Evolutionary conservation across 1,140 invertebrate genomes (phyloP), one percentile per base, ranked within the genome.

Genomic region (Medauroidea extradentata): DNA sequence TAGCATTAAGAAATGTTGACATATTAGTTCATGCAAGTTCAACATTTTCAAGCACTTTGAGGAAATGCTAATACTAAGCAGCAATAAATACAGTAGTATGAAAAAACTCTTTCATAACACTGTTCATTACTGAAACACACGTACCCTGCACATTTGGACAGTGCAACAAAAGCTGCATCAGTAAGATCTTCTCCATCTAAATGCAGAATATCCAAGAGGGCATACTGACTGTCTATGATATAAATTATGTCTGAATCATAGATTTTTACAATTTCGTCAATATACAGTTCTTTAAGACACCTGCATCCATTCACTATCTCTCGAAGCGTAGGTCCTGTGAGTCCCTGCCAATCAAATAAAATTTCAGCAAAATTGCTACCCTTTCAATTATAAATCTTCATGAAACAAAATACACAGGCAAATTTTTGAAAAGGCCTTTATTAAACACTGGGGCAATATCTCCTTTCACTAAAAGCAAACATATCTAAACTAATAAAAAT

Each of bases 131-230:
- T 34, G 29, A 34, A 34, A 34, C 29, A 34, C 4, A 34, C 5
- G 25, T 51, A 51, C 49, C 49, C 34, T n/a, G 23, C 48, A 43
- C 65, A 67, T 9, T 54, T 29, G 43, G 16, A 23, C 23, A 67
- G 44, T 9, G 51, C 38, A 13, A 16, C 11, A 50, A 61, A 67
- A 2, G 61, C 27, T 24, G 55, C 57, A 53, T 67, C 62, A 1
- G 65, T 64, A 13, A 67, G 49, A 18, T 66, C 52, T 44, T 67
- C 65, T 24, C 65, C 65, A 58, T 67, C 65, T 21, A 67, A 38
- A 27, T 56, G 55, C 34, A 67, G 42, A 13, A 39, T 48, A 24
- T 34, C 39, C 4, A 67, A 39, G 29, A 41, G 44, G 11, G n/a
- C 21, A 14, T 59, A 52, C 3, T 53, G 25, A 27, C 56, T 41